A percentile compares a stretch with the other conserved stretches of the same genome.
These are phyloP conservation scores for Bombus cullumanus DNA, from an alignment of 1,140 invertebrate species.

Conservation along the genomic window DNA sequence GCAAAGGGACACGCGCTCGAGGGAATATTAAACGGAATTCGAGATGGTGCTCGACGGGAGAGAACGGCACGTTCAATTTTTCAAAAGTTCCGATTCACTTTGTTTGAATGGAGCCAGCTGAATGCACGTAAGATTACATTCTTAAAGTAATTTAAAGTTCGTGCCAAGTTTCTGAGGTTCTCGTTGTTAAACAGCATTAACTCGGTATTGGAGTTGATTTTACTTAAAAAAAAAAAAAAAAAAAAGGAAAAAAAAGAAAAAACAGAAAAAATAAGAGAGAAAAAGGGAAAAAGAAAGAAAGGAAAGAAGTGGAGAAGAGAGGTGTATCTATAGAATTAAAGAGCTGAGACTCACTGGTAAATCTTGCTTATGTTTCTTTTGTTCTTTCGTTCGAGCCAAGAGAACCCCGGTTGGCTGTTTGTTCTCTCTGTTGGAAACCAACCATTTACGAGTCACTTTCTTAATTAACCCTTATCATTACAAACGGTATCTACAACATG, in stretches of 20 bases:
- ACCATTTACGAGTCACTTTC: slow-evolving; percentile 62
- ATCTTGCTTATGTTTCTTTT: slow-evolving; percentile 64
- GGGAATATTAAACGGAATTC: slow-evolving; percentile 33
- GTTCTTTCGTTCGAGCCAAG: slow-evolving; percentile 14
- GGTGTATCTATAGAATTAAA: slow-evolving; percentile 53
- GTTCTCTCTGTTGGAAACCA: slow-evolving; percentile 53
- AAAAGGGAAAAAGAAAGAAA: not conserved
- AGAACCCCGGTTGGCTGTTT: slow-evolving; percentile 45
- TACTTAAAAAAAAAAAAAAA: not conserved
- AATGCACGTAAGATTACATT: slow-evolving; percentile 59
- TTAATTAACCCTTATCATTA: slow-evolving; percentile 67
- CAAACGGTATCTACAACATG: slow-evolving; percentile 33
- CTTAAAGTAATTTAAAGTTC: slow-evolving; percentile 65
- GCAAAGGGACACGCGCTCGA: not conserved
- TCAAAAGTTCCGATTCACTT: slow-evolving; percentile 42
- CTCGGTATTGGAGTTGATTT: slow-evolving; percentile 60
- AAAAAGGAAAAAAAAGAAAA: fast-evolving
- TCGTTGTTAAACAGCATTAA: slow-evolving; percentile 62
- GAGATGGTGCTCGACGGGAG: not conserved
- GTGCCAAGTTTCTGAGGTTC: slow-evolving; percentile 39
- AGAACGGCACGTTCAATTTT: slow-evolving; percentile 27
- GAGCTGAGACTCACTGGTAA: slow-evolving; percentile 56
- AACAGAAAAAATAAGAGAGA: fast-evolving
- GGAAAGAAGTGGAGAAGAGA: not conserved
- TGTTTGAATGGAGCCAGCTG: slow-evolving; percentile 32